Conservation (phyloP, 2,113 vertebrate species). For the Gulo gulo region DNA sequence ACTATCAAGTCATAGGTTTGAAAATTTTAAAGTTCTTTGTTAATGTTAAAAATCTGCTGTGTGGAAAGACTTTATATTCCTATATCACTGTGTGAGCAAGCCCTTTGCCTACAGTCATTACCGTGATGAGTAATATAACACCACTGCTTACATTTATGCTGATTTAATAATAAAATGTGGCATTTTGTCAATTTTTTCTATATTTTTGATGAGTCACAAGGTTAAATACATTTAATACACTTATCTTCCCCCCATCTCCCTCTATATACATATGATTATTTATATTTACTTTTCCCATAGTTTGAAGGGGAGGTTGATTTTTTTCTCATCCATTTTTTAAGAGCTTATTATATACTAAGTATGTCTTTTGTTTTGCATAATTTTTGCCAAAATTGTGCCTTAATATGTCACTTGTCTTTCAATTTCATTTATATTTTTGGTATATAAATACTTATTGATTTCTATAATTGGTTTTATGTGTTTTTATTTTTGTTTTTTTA, state of each 20-base stretch:
- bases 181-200: neutral
- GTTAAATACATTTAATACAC: neutral
- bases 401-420: neutral
- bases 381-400: neutral
- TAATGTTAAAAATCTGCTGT: neutral
- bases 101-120: neutral
- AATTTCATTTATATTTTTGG: neutral
- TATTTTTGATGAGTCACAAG: neutral
- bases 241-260: neutral
- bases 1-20: neutral
- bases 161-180: neutral
- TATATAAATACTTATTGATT: neutral
- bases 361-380: neutral
- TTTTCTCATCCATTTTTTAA: neutral
- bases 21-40: neutral
- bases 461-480: neutral
- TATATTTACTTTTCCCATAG: neutral
- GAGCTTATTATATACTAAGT: neutral
- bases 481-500: neutral
- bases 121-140: neutral
- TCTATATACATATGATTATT: neutral
- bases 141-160: neutral
- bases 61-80: neutral
- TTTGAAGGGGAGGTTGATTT: neutral
- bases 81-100: neutral